Evolutionary conservation across 2,888 invertebrate genomes (phyloP), one percentile per base, ranked within the genome.

Genomic region (Augochlorella aurata): DNA sequence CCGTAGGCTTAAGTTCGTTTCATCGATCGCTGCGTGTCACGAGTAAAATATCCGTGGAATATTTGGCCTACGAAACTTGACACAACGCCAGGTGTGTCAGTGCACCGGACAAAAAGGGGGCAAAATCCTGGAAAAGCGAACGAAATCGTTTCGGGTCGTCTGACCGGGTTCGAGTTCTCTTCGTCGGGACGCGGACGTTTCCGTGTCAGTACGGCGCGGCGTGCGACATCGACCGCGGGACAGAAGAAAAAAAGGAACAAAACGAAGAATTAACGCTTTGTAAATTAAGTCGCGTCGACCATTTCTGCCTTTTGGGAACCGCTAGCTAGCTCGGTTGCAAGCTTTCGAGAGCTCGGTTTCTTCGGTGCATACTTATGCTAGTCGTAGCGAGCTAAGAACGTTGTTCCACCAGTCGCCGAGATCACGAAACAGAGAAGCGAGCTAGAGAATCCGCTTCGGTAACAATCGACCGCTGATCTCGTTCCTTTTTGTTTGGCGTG

Each of bases 21-120:
- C 74, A 79, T 82, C 78, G 81, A 86, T 84, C 78, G 82, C 81
- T 81, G 82, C 67, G 77, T 71, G 70, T 47, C 66, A 68, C 71
- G 52, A 74, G 66, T 79, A 38, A 38, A 38, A 38, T 38, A 80
- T 71, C 63, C 65, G 38, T 38, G 74, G 71, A 75, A 84, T 61
- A 44, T 76, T 73, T 88, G 88, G 88, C 88, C 88, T 88, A 79
- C 80, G 49, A 38, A 14, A 78, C 69, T 73, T 78, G 72, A 79
- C 71, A 50, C 44, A 49, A 73, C 54, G 58, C 45, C 54, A 76
- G 49, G 69, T 66, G 50, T 69, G 61, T 71, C 69, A 63, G 7
- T 44, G 24, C 44, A 74, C 44, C 24, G 49, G 74, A 69, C 54
- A 68, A 14, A n/a, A 14, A 24, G 24, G 4, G 24, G 24, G 4